Percentiles rank a stretch among this genome's conserved stretches.
These are phyloP conservation scores for Philereme vetulata DNA, from an alignment of 2,888 invertebrate species.

Conservation along the genomic window DNA sequence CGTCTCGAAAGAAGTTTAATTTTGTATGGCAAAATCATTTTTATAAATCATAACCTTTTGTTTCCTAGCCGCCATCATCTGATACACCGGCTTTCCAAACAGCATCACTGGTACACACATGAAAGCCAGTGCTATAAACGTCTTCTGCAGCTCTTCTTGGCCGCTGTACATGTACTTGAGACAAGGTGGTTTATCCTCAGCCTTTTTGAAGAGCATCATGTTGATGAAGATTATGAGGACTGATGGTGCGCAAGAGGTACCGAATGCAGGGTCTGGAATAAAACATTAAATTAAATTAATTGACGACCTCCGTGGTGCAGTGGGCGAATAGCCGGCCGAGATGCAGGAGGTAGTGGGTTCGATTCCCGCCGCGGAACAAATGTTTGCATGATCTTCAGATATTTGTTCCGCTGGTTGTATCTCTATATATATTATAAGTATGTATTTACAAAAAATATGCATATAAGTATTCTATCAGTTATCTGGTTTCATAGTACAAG, in stretches of 20 bases:
- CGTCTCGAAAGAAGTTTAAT: no score
- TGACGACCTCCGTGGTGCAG: no score
- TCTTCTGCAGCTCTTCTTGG: slow-evolving; percentile 84
- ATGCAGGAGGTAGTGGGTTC: no score
- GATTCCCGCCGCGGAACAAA: no score
- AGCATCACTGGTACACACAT: slow-evolving; percentile 91
- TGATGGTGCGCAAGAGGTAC: slow-evolving; percentile 88
- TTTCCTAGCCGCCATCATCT: slow-evolving; percentile 75
- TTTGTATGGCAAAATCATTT: no score
- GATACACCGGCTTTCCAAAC: slow-evolving; percentile 89
- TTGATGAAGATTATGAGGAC: slow-evolving; percentile 92
- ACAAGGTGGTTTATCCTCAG: slow-evolving; percentile 72
- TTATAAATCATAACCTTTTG: slow-evolving; percentile 46
- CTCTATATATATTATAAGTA: no score
- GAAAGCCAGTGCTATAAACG: slow-evolving; percentile 86
- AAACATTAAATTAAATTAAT: background rate
- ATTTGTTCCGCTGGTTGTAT: no score
- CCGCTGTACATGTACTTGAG: slow-evolving; percentile 84
- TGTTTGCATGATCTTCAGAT: no score
- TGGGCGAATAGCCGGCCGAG: no score
- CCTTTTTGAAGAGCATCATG: slow-evolving; percentile 87
- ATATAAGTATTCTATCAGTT: no score
- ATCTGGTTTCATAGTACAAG: no score
- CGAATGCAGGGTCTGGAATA: slow-evolving; percentile 65
- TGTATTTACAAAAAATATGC: no score